Evolutionary conservation across 1,140 invertebrate genomes (phyloP), one percentile per base, ranked within the genome.

Genomic region (Penaeus chinensis): DNA sequence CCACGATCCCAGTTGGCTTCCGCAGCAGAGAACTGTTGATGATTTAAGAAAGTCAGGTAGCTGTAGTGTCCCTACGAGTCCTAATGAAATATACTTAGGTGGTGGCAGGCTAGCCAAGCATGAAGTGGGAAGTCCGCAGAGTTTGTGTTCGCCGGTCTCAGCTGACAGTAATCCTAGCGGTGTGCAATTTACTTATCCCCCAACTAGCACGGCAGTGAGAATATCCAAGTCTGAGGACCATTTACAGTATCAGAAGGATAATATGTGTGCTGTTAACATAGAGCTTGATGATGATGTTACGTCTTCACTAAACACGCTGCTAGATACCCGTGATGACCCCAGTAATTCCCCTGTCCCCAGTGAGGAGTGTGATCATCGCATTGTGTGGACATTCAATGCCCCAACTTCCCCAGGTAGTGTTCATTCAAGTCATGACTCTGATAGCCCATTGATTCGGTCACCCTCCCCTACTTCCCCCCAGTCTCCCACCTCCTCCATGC

Each of bases 311-410:
- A 98, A 98, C 92, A 97, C 97, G 60, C 93, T 98, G 80, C 93
- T 98, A 88, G 96, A 97, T 93, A 97, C 96, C 74, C 94, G 95
- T 90, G 90, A 84, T 90, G 91, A 90, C 91, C 91, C 91, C 91
- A 91, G 90, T 79, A 24, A 87, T 74, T 80, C 89, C 47, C 90
- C 84, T 91, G 54, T 76, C 27, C 85, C 85, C 42, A 74, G 85
- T 78, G 82, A 87, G 27, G 82, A 84, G 60, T 66, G 90, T 47
- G 90, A 90, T 90, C 94, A 95, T 91, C 94, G 96, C 89, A 96
- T 97, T 90, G 96, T 97, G 20, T 97, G 96, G 96, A 97, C 96
- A n/a, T 97, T 96, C 93, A 97, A 97, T 92, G 96, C 96, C 42
- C 96, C 96, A 91, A 91, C 84, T 93, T 90, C 91, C 93, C 93